Evolutionary conservation across 2,888 invertebrate genomes (phyloP).

Genomic region (Gibbula magus): DNA sequence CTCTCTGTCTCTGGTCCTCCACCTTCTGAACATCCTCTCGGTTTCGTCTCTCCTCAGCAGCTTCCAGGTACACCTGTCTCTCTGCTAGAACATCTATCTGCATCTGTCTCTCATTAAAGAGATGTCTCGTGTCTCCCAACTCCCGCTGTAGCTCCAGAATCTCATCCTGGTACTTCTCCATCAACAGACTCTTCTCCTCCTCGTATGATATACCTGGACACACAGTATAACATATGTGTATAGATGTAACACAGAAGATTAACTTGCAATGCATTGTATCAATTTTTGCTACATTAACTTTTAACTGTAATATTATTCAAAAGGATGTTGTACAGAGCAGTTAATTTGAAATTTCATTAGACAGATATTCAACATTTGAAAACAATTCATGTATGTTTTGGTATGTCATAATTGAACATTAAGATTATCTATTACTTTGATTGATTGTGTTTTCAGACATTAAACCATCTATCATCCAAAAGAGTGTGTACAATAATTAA

Average conservation of each 20-base stretch:
- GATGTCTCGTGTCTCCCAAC: slow-evolving; percentile 43
- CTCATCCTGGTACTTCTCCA: slow-evolving; percentile 56
- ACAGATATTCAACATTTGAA: too few relatives aligned
- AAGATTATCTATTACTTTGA: too few relatives aligned
- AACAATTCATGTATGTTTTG: too few relatives aligned
- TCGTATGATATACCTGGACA: slow-evolving; percentile 54
- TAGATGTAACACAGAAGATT: too few relatives aligned
- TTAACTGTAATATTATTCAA: too few relatives aligned
- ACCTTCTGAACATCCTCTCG: slow-evolving; percentile 57
- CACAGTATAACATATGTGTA: background rate
- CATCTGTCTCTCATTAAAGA: slow-evolving; percentile 49
- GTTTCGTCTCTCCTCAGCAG: slow-evolving; percentile 48
- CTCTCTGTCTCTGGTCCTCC: slow-evolving; percentile 38
- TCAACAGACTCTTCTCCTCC: slow-evolving; percentile 54
- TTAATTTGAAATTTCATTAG: too few relatives aligned
- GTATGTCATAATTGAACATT: too few relatives aligned
- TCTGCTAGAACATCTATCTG: background rate
- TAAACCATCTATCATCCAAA: too few relatives aligned
- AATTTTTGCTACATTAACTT: too few relatives aligned
- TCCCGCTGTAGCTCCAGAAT: slow-evolving; percentile 46
- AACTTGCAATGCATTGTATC: background rate
- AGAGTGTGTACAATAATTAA: too few relatives aligned
- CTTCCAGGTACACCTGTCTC: slow-evolving; percentile 40
- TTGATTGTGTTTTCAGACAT: too few relatives aligned
- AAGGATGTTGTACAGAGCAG: too few relatives aligned